Conservation (phyloP, 2,797 vertebrate species). For the Crocidura indochinensis region DNA sequence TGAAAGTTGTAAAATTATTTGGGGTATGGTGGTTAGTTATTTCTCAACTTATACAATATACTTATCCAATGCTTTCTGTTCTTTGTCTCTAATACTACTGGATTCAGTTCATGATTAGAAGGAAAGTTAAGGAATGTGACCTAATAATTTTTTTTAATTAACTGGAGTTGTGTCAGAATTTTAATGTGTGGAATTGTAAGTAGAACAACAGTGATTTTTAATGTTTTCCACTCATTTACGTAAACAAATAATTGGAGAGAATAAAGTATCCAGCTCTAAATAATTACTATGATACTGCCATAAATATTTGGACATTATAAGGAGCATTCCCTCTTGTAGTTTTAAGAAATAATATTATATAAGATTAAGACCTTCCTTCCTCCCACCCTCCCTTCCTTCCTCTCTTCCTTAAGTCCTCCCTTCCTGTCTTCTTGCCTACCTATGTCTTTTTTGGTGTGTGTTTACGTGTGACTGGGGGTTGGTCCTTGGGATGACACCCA, state of each 20-base stretch:
- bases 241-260: constrained; percentile 18
- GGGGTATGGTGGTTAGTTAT: background rate
- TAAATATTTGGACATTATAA: background rate
- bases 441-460: no score
- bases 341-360: background rate
- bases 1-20: constrained; percentile 41
- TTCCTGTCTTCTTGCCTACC: no score
- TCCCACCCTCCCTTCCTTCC: background rate
- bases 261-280: background rate
- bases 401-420: no score
- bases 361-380: background rate
- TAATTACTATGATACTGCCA: background rate
- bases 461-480: no score
- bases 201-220: background rate
- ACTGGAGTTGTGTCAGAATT: background rate
- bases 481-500: no score
- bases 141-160: background rate
- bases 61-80: background rate
- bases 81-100: background rate
- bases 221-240: constrained; percentile 5
- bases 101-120: background rate
- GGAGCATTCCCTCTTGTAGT: background rate
- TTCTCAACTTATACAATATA: background rate
- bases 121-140: background rate
- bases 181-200: background rate